phyloP scores from a whole-genome alignment of 1,140 invertebrate genomes.

The Anastrepha ludens region DNA sequence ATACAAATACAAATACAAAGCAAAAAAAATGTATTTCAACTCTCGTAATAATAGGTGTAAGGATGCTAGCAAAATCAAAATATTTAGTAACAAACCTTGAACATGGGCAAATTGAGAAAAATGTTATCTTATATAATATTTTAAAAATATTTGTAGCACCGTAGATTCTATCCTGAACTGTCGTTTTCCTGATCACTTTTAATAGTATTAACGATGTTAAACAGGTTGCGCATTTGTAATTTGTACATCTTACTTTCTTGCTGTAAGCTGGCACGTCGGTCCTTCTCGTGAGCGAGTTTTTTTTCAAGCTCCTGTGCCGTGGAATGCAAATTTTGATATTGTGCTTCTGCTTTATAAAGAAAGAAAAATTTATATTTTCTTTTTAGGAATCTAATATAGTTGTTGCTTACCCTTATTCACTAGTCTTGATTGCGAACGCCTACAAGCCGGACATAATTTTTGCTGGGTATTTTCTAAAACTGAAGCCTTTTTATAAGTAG shows the following conservation, averaged over 20 bases:
- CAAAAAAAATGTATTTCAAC: constrained; percentile 28
- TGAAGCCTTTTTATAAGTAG: neutral
- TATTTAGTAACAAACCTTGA: neutral
- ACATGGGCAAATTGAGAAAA: neutral
- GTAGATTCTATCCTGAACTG: constrained; percentile 18
- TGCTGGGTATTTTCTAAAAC: neutral
- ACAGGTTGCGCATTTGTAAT: constrained; percentile 58
- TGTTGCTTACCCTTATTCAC: constrained; percentile 44
- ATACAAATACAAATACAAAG: constrained; percentile 27
- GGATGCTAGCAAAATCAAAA: neutral
- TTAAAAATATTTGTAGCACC: constrained; percentile 14
- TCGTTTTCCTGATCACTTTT: constrained; percentile 53
- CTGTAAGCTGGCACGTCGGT: constrained; percentile 54
- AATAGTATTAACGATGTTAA: constrained; percentile 57
- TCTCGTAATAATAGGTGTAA: neutral
- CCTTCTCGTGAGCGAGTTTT: constrained; percentile 53
- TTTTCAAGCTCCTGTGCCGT: constrained; percentile 55
- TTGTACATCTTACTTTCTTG: constrained; percentile 55
- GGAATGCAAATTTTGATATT: constrained; percentile 19
- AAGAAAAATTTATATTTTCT: neutral
- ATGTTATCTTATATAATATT: neutral
- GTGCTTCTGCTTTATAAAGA: constrained; percentile 25
- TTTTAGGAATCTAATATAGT: neutral
- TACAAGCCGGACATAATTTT: constrained; percentile 55
- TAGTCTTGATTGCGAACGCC: constrained; percentile 34